Conservation (phyloP, 2,797 vertebrate genomes). For the Merluccius polli region DNA sequence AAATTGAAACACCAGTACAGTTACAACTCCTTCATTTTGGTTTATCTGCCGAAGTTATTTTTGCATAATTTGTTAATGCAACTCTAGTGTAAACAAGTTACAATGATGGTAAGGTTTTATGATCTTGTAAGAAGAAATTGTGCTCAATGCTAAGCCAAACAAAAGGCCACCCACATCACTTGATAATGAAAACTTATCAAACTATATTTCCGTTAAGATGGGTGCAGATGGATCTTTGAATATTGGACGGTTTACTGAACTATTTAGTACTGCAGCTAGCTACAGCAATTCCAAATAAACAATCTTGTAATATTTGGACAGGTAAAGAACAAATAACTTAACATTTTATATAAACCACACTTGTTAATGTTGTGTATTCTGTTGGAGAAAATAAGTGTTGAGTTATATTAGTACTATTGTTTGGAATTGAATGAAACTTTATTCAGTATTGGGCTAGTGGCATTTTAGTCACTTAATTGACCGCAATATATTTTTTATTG, state of each 20-base stretch:
- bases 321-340: not conserved
- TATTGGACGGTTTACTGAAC: no score
- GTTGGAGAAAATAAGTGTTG: conserved; percentile 10
- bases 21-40: not conserved
- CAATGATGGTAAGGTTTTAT: not conserved
- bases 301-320: conserved; percentile 17
- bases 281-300: not conserved
- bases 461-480: conserved; percentile 32
- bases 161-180: not conserved
- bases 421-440: conserved; percentile 31
- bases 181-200: not conserved
- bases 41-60: conserved; percentile 4
- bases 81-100: not conserved
- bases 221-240: not conserved
- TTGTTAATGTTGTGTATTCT: conserved; percentile 21
- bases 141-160: conserved; percentile 2
- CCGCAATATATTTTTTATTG: conserved; percentile 18
- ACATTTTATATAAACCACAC: conserved; percentile 24
- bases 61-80: conserved; percentile 4
- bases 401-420: conserved; percentile 13
- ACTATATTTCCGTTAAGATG: not conserved
- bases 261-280: conserved; percentile 17
- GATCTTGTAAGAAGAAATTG: not conserved
- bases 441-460: conserved; percentile 22
- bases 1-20: not conserved